Evolutionary conservation across 2,888 invertebrate species (phyloP).

Genomic region (Euproctis similis): DNA sequence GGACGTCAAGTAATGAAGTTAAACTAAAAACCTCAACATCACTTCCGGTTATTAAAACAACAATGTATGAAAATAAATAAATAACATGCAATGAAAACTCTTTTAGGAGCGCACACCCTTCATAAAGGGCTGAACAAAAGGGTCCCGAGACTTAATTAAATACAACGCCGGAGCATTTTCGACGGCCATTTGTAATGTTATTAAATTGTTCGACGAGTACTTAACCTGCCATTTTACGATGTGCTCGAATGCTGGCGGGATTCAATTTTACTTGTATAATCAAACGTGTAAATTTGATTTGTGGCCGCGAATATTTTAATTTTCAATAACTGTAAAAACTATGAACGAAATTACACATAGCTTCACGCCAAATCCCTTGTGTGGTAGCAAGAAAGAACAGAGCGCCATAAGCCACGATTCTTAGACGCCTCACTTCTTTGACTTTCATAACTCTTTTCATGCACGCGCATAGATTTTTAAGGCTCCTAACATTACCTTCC

Average conservation of each 20-base stretch:
- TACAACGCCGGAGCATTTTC: constrained; percentile 55
- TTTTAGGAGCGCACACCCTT: constrained; percentile 32
- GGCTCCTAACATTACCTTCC: too few relatives aligned
- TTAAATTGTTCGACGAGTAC: constrained; percentile 67
- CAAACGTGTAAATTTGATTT: constrained; percentile 23
- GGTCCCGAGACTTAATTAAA: constrained; percentile 64
- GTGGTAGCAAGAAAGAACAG: too few relatives aligned
- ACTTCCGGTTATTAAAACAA: constrained; percentile 25
- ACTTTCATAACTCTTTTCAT: too few relatives aligned
- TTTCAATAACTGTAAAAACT: constrained; percentile 8
- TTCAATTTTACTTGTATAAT: constrained; percentile 49
- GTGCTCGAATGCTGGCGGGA: constrained; percentile 47
- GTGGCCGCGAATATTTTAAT: constrained; percentile 10
- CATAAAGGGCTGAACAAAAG: constrained; percentile 49
- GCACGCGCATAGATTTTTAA: too few relatives aligned
- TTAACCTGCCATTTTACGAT: constrained; percentile 58
- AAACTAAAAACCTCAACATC: constrained; percentile 15
- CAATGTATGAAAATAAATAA: constrained; percentile 45
- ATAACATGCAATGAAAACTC: constrained; percentile 58
- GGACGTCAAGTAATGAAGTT: constrained; percentile 18
- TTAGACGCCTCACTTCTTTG: too few relatives aligned
- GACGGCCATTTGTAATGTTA: constrained; percentile 67
- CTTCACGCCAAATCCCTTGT: too few relatives aligned
- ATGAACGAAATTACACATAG: too few relatives aligned
- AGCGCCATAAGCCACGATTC: too few relatives aligned